Percentiles rank a stretch among this genome's conserved stretches.
Evolutionary conservation across 1,140 invertebrate genomes (phyloP).

Genomic region (Coelopa frigida): DNA sequence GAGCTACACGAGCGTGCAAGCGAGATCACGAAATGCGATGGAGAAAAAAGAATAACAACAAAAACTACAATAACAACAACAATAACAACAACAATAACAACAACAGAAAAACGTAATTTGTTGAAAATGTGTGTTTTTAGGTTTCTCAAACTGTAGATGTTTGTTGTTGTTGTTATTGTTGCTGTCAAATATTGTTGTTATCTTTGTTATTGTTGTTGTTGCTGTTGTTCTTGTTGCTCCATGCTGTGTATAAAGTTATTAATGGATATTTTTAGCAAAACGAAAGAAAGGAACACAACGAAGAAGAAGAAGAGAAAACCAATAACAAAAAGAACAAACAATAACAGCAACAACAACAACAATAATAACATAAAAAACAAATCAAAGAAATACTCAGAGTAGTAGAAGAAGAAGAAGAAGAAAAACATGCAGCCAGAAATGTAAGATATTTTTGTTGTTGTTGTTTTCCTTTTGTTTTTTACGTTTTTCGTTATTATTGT

Average conservation of each 20-base stretch:
- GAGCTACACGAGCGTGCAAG: not conserved
- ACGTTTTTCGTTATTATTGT: too few species aligned
- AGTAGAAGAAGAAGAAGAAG: not conserved
- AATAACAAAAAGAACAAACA: not conserved
- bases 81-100: not conserved
- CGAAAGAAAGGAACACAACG: not conserved
- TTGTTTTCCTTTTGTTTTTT: too few species aligned
- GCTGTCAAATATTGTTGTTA: too few species aligned
- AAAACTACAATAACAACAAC: constrained; percentile 24
- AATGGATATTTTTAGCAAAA: too few species aligned
- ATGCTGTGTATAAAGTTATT: not conserved
- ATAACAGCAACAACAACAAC: not conserved
- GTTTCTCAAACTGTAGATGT: constrained; percentile 30
- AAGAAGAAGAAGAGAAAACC: not conserved
- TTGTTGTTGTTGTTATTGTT: too few species aligned
- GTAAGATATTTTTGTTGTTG: too few species aligned
- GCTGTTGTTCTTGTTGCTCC: not conserved
- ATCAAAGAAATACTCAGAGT: not conserved
- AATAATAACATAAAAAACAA: constrained; percentile 9
- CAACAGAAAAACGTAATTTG: constrained; percentile 34
- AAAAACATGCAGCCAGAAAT: too few species aligned
- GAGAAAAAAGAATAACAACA: constrained; percentile 18
- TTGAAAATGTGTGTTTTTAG: constrained; percentile 43
- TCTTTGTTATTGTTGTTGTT: too few species aligned
- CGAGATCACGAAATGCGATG: constrained; percentile 14